Evolutionary conservation across 2,113 vertebrate genomes (phyloP).

Genomic region (Plecotus auritus): DNA sequence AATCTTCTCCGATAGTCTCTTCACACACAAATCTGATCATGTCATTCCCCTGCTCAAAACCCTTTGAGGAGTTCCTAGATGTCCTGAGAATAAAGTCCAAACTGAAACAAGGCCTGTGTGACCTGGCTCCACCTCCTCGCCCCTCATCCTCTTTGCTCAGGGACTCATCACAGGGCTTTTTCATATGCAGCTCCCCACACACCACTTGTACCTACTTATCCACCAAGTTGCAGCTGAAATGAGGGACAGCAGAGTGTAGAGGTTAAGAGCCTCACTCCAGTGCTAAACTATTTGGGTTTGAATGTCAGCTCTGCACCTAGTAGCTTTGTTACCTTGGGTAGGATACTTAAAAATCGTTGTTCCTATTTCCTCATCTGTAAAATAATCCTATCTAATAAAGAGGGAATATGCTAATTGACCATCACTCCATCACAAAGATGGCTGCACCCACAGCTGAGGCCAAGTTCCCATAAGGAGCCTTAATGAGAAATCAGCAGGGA

Average conservation of each 20-base stretch:
- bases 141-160: too few species aligned
- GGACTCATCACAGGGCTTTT: not conserved
- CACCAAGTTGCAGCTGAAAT: not conserved
- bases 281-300: fast-evolving
- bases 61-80: not conserved
- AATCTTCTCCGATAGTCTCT: not conserved
- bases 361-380: not conserved
- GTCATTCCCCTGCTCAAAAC: not conserved
- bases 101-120: not conserved
- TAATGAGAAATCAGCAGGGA: too few species aligned
- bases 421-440: too few species aligned
- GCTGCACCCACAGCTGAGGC: too few species aligned
- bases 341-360: not conserved
- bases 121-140: not conserved
- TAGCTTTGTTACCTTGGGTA: not conserved
- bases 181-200: too few species aligned
- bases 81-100: not conserved
- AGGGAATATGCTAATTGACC: too few species aligned
- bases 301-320: not conserved
- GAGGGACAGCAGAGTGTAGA: fast-evolving
- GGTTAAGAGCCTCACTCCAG: too few species aligned
- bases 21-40: not conserved
- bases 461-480: too few species aligned
- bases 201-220: fast-evolving
- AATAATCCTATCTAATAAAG: not conserved